Evolutionary conservation across 2,888 invertebrate genomes (phyloP).

Genomic region (Prenolepis imparis): DNA sequence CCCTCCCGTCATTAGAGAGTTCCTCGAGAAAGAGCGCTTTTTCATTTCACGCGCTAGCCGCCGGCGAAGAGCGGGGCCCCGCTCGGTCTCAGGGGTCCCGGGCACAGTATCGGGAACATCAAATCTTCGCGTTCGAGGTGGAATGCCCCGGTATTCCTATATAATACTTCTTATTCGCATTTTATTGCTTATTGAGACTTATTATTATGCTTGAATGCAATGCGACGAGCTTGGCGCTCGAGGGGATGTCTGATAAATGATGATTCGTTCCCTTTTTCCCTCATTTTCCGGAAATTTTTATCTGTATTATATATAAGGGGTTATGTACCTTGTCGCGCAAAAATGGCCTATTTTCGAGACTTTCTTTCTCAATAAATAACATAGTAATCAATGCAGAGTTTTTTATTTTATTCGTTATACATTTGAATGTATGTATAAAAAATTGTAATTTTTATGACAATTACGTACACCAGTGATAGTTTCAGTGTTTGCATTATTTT

Average conservation of each 20-base stretch:
- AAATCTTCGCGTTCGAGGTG: conserved; percentile 27
- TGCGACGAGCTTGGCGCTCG: not conserved
- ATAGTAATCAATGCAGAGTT: too few relatives aligned
- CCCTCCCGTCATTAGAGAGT: conserved; percentile 67
- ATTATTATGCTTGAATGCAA: not conserved
- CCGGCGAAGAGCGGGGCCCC: conserved; percentile 54
- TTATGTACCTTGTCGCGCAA: too few relatives aligned
- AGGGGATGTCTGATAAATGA: not conserved
- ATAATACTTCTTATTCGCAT: not conserved
- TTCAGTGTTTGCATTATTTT: too few relatives aligned
- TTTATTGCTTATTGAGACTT: not conserved
- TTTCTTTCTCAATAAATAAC: too few relatives aligned
- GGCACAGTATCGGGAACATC: conserved; percentile 31
- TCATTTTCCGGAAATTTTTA: not conserved
- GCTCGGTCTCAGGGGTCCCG: not conserved
- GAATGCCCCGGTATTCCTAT: not conserved
- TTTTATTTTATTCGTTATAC: too few relatives aligned
- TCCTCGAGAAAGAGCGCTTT: conserved; percentile 63
- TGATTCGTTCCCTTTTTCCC: not conserved
- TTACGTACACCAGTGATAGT: too few relatives aligned
- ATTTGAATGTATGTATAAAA: too few relatives aligned
- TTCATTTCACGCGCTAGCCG: conserved; percentile 60
- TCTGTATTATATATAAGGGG: too few relatives aligned
- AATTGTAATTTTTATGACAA: too few relatives aligned
- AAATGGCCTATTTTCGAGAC: too few relatives aligned